Percentiles rank a stretch among this genome's conserved stretches.
These are phyloP conservation scores for Lutjanus argentimaculatus DNA, from an alignment of 2,797 vertebrate genomes.

Conservation along the genomic window DNA sequence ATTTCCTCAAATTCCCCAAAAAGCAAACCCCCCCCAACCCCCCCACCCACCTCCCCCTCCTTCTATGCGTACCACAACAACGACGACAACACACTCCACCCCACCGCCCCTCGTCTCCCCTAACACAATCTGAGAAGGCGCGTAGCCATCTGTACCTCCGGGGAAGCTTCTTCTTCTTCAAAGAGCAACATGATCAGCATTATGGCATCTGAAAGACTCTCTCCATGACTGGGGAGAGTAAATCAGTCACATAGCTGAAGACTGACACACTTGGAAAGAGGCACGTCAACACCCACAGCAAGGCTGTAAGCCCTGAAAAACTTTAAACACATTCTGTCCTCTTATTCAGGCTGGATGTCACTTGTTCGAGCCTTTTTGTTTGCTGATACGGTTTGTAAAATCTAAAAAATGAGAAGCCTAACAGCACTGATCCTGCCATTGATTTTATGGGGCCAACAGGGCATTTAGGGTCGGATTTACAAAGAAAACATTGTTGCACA, in stretches of 20 bases:
- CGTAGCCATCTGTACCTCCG: constrained; percentile 77
- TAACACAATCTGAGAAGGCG: constrained; percentile 72
- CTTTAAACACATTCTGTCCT: constrained; percentile 41
- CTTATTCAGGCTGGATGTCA: constrained; percentile 42
- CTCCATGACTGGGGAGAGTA: constrained; percentile 61
- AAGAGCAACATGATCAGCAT: constrained; percentile 77
- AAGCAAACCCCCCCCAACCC: neutral
- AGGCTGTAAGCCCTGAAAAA: constrained; percentile 50
- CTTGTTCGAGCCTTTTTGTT: constrained; percentile 4
- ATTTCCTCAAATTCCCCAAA: constrained; percentile 69
- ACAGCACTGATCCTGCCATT: neutral
- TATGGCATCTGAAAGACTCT: constrained; percentile 73
- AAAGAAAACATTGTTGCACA: neutral
- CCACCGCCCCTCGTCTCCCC: constrained; percentile 59
- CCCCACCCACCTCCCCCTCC: neutral
- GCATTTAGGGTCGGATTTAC: neutral
- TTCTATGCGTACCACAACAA: constrained; percentile 24
- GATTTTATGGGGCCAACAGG: neutral
- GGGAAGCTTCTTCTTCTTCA: constrained; percentile 77
- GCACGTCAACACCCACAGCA: constrained; percentile 56
- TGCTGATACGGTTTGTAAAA: neutral
- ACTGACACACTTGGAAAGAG: constrained; percentile 53
- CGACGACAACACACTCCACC: constrained; percentile 57
- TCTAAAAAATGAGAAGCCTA: neutral
- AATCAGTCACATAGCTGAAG: constrained; percentile 63